A percentile compares a stretch with the other conserved stretches of the same genome.
These are phyloP conservation scores for Myotis findleyi DNA, from an alignment of 2,797 vertebrate genomes.

Conservation along the genomic window DNA sequence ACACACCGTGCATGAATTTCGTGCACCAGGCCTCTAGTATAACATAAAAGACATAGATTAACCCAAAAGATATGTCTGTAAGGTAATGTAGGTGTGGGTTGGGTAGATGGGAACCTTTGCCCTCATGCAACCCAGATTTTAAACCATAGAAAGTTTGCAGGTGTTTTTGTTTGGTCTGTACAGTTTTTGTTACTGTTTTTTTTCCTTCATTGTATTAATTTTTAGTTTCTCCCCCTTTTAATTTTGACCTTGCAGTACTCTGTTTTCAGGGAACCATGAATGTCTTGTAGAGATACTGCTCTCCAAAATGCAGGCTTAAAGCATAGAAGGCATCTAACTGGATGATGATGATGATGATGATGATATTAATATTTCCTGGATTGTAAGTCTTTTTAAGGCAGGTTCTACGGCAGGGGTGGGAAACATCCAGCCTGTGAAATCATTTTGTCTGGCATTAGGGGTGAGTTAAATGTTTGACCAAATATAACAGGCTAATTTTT, in stretches of 20 bases:
- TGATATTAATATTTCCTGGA: background rate
- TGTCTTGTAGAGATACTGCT: background rate
- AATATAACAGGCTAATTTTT: too few relatives aligned
- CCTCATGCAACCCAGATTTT: background rate
- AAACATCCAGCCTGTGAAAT: too few relatives aligned
- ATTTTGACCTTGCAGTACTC: background rate
- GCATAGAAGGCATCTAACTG: background rate
- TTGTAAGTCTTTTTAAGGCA: background rate
- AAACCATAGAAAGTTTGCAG: background rate
- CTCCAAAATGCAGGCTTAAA: conserved; percentile 9
- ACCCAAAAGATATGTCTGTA: background rate
- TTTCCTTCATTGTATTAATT: background rate
- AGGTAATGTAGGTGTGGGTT: background rate
- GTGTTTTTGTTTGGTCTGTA: background rate
- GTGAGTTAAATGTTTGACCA: too few relatives aligned
- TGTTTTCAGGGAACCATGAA: conserved; percentile 1
- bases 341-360: background rate
- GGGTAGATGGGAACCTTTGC: background rate
- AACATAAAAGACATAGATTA: background rate
- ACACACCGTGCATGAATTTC: too few relatives aligned
- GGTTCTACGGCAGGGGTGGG: background rate
- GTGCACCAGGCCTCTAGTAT: background rate
- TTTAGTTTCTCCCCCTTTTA: background rate
- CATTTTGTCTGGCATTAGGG: too few relatives aligned
- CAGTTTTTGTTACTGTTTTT: background rate